Evolutionary conservation across 2,113 vertebrate species (phyloP).

Genomic region (Periophthalmus modestus): DNA sequence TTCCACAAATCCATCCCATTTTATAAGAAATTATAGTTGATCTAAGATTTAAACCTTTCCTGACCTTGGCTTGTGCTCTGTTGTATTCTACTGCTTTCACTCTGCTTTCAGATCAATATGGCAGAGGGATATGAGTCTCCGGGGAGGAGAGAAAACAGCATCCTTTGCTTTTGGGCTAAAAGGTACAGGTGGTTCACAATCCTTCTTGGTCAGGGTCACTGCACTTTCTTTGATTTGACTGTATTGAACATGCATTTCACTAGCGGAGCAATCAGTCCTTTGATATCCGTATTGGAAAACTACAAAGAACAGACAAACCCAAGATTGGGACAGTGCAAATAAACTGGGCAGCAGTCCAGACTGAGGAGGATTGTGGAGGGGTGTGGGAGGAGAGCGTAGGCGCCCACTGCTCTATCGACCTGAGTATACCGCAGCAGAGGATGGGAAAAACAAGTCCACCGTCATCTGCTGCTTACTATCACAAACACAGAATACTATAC

Average conservation of each 20-base stretch:
- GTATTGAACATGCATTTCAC: conserved; percentile 39
- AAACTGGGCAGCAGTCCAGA: conserved; percentile 67
- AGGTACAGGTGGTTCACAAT: conserved; percentile 41
- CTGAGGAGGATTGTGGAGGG: conserved; percentile 60
- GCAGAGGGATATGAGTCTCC: conserved; percentile 51
- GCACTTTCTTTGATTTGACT: conserved; percentile 54
- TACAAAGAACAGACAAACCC: conserved; percentile 60
- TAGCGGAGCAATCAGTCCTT: conserved; percentile 50
- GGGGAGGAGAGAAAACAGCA: conserved; percentile 44
- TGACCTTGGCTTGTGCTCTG: conserved; percentile 44
- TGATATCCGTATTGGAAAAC: conserved; percentile 54
- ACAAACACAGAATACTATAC: background rate
- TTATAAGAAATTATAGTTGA: conserved; percentile 30
- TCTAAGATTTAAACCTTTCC: conserved; percentile 37
- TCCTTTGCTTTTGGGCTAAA: conserved; percentile 38
- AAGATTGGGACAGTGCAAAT: conserved; percentile 67
- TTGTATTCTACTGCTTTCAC: conserved; percentile 55
- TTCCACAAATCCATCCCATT: conserved; percentile 15
- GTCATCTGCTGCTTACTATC: conserved; percentile 24
- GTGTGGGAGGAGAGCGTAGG: conserved; percentile 60
- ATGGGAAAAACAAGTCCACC: conserved; percentile 18
- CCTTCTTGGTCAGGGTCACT: conserved; percentile 41
- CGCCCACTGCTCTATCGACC: conserved; percentile 64
- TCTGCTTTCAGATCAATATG: conserved; percentile 60
- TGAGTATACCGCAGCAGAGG: conserved; percentile 55